These are phyloP conservation scores for Oreochromis niloticus DNA, from an alignment of 2,113 vertebrate species.

Conservation along the genomic window DNA sequence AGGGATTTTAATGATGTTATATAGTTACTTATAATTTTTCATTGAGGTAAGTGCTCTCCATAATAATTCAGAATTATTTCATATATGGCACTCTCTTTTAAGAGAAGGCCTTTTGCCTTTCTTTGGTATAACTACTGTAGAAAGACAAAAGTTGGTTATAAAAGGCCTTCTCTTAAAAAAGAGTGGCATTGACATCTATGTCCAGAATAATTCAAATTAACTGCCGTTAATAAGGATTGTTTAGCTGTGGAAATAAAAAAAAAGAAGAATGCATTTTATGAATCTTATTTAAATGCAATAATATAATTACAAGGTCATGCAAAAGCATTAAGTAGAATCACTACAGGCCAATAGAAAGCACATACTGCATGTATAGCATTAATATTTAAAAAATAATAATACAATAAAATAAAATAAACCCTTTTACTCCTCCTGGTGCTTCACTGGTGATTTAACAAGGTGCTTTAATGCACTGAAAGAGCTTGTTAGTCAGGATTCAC, in stretches of 20 bases:
- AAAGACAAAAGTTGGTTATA: not conserved
- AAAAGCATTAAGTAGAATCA: not conserved
- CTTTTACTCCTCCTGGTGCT: not conserved
- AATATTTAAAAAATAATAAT: not conserved
- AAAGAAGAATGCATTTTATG: not conserved
- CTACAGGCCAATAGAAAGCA: not conserved
- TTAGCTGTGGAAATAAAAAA: not conserved
- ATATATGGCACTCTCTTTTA: not conserved
- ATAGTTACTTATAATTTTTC: not conserved
- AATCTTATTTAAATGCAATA: not conserved
- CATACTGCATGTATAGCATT: not conserved
- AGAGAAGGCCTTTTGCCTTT: no score
- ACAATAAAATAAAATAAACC: not conserved
- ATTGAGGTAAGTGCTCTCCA: not conserved
- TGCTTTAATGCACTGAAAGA: not conserved
- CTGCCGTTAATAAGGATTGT: not conserved
- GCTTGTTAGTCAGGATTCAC: conserved; percentile 6
- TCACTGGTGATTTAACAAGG: not conserved
- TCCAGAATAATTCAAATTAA: not conserved
- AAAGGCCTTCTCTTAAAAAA: not conserved
- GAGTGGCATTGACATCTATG: not conserved
- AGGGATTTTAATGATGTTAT: not conserved
- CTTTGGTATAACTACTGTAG: not conserved
- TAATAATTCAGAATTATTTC: not conserved
- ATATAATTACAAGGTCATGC: not conserved